These are phyloP conservation scores for Dorcus parallelipipedus DNA, from an alignment of 2,888 invertebrate species.

Conservation along the genomic window DNA sequence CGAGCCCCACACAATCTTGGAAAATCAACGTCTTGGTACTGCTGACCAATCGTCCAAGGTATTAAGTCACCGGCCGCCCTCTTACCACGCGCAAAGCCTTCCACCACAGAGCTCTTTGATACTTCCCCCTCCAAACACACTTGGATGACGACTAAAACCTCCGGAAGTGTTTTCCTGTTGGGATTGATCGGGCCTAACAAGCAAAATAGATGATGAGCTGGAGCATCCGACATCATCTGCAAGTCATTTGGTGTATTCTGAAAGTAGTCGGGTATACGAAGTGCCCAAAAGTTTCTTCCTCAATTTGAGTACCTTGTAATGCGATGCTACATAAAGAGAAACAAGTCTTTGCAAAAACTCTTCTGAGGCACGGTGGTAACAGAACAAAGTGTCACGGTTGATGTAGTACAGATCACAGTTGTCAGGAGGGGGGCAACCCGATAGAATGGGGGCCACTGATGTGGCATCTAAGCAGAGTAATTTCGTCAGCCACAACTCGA, in stretches of 20 bases:
- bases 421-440: slow-evolving; percentile 86
- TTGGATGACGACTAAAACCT: slow-evolving; percentile 91
- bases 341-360: slow-evolving; percentile 89
- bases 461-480: slow-evolving; percentile 89
- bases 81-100: slow-evolving; percentile 80
- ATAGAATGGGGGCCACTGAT: slow-evolving; percentile 56
- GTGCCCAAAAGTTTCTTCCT: no score
- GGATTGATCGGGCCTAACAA: slow-evolving; percentile 82
- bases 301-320: slow-evolving; percentile 76
- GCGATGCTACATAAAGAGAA: slow-evolving; percentile 93
- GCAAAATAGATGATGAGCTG: slow-evolving; percentile 96
- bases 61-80: slow-evolving; percentile 95
- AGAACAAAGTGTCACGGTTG: slow-evolving; percentile 91
- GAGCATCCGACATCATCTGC: slow-evolving; percentile 97
- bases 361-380: slow-evolving; percentile 91
- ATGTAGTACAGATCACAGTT: slow-evolving; percentile 86
- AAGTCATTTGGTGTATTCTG: slow-evolving; percentile 97
- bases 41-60: slow-evolving; percentile 97
- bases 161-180: slow-evolving; percentile 72
- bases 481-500: slow-evolving; percentile 89
- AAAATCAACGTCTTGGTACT: slow-evolving; percentile 92
- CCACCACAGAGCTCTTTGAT: slow-evolving; percentile 67
- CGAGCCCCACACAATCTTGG: slow-evolving; percentile 86
- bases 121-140: slow-evolving; percentile 74
- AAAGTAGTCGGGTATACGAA: slow-evolving; percentile 16